Percentiles rank a stretch among this genome's conserved stretches.
These are phyloP conservation scores for Drosophila merina DNA, from an alignment of 2,888 invertebrate species.

Conservation along the genomic window DNA sequence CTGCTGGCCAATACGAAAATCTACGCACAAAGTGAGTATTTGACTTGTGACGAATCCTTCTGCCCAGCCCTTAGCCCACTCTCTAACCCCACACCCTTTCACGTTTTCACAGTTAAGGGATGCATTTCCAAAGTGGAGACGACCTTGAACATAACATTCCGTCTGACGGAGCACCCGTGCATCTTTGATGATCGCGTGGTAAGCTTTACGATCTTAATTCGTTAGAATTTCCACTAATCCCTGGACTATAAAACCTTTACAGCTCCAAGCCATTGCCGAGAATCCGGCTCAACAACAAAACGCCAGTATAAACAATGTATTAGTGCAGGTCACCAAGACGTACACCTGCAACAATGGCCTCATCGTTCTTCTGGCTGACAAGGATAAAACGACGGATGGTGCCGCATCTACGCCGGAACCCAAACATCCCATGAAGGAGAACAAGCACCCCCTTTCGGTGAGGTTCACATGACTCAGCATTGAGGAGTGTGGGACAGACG, in stretches of 20 bases:
- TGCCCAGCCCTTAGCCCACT: background rate
- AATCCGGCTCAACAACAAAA: constrained; percentile 45
- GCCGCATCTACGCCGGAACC: constrained; percentile 29
- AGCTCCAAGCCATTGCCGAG: constrained; percentile 53
- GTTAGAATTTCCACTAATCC: no score
- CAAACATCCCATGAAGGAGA: constrained; percentile 46
- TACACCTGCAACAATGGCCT: constrained; percentile 55
- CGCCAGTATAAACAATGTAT: constrained; percentile 49
- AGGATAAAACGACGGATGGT: constrained; percentile 7
- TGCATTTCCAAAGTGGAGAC: constrained; percentile 83
- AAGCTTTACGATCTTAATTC: constrained; percentile 21
- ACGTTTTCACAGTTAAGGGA: constrained; percentile 82
- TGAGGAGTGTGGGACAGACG: background rate
- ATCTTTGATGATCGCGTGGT: constrained; percentile 84
- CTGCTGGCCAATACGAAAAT: constrained; percentile 89
- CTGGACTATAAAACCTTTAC: no score
- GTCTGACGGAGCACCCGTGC: constrained; percentile 86
- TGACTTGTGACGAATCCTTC: constrained; percentile 45
- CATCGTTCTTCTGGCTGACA: constrained; percentile 27
- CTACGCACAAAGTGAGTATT: constrained; percentile 87
- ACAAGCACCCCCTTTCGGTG: constrained; percentile 74
- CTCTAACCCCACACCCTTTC: background rate
- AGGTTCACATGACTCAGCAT: constrained; percentile 29
- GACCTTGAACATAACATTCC: constrained; percentile 85
- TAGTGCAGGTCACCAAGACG: constrained; percentile 40